Conservation (phyloP, 2,113 vertebrate species). For the Callopanchax toddi region DNA sequence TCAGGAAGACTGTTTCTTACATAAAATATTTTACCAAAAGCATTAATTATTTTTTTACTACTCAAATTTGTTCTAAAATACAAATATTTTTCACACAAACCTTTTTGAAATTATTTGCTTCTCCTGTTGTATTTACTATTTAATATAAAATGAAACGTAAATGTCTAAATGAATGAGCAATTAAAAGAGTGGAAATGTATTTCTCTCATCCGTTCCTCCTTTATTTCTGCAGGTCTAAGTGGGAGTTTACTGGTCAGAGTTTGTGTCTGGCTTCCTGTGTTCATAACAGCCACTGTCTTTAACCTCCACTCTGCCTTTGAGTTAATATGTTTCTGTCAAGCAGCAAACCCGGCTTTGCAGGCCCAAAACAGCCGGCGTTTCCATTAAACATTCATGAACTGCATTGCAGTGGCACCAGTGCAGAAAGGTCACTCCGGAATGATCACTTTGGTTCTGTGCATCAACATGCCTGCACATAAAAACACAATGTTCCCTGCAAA, state of each 20-base stretch:
- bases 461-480: slow-evolving; percentile 46
- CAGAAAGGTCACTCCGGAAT: slow-evolving; percentile 75
- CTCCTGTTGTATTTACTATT: neutral
- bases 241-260: slow-evolving; percentile 47
- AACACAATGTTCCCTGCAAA: slow-evolving; percentile 49
- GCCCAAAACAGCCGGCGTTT: slow-evolving; percentile 58
- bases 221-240: slow-evolving; percentile 23
- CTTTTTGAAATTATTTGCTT: neutral
- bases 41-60: no score
- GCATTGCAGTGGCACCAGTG: slow-evolving; percentile 64
- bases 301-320: slow-evolving; percentile 56
- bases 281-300: slow-evolving; percentile 44
- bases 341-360: slow-evolving; percentile 56
- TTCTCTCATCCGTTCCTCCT: no score
- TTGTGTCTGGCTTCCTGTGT: slow-evolving; percentile 36
- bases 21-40: no score
- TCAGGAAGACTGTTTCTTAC: neutral
- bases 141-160: no score
- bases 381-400: slow-evolving; percentile 79
- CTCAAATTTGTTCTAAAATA: slow-evolving; percentile 7
- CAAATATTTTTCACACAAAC: neutral
- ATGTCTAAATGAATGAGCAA: no score
- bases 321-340: slow-evolving; percentile 61
- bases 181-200: no score
- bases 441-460: slow-evolving; percentile 45